phyloP scores from a whole-genome alignment of 2,888 invertebrate genomes.

The Camptogramma bilineatum region DNA sequence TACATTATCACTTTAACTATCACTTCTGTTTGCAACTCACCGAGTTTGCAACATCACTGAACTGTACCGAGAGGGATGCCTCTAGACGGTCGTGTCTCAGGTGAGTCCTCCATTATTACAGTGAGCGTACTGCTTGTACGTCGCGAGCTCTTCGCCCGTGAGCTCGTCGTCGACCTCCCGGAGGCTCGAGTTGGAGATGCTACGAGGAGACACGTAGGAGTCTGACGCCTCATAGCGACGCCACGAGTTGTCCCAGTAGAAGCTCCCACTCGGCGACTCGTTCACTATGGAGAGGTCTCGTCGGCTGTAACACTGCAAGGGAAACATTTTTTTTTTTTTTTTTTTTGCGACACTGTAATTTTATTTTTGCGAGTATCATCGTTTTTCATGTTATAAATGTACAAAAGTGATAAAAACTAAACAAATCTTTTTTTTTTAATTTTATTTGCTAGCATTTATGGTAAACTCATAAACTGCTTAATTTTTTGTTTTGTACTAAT shows the following conservation, averaged over 20 bases:
- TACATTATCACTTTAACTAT: constrained; percentile 14
- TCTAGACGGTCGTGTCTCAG: constrained; percentile 70
- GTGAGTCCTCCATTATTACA: constrained; percentile 73
- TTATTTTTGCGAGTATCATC: too few species aligned
- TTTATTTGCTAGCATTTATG: too few species aligned
- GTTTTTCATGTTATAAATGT: neutral
- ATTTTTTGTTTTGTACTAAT: neutral
- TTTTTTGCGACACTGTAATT: too few species aligned
- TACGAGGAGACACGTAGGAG: constrained; percentile 80
- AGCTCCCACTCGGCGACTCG: constrained; percentile 70
- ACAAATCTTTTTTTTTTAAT: too few species aligned
- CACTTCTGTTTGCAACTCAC: constrained; percentile 12
- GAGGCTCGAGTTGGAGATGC: constrained; percentile 91
- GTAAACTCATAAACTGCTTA: too few species aligned
- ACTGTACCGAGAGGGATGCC: constrained; percentile 21
- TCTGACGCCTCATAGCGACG: constrained; percentile 67
- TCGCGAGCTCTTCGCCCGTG: constrained; percentile 88
- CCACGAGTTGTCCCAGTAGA: constrained; percentile 70
- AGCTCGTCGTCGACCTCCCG: constrained; percentile 89
- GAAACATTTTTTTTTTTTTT: neutral
- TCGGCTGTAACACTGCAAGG: constrained; percentile 68
- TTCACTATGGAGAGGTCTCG: constrained; percentile 69
- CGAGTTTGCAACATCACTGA: constrained; percentile 9
- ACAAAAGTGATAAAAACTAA: too few species aligned
- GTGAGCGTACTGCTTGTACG: constrained; percentile 89